These are phyloP conservation scores for Trialeurodes vaporariorum DNA, from an alignment of 1,140 invertebrate species.

Conservation along the genomic window DNA sequence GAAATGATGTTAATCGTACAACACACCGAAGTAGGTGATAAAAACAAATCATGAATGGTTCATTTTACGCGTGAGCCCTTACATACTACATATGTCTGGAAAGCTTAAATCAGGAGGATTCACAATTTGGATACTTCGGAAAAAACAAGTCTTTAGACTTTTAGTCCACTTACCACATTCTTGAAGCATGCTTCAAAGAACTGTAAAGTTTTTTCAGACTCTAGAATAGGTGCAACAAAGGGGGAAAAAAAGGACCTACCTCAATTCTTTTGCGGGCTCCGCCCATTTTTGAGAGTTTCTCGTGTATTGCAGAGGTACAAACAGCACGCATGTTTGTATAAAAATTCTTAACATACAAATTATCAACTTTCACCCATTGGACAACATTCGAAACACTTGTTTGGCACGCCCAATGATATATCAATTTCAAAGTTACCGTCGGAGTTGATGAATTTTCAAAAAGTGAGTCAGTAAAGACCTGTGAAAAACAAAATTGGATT, in stretches of 20 bases:
- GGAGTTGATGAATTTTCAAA: constrained; percentile 72
- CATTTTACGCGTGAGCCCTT: no score
- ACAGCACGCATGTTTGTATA: constrained; percentile 64
- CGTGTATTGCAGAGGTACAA: constrained; percentile 63
- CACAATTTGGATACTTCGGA: no score
- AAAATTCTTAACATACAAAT: constrained; percentile 60
- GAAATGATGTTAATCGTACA: no score
- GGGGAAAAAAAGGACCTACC: constrained; percentile 21
- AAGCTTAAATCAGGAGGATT: no score
- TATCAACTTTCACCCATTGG: constrained; percentile 75
- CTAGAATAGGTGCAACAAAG: background rate
- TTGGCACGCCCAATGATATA: constrained; percentile 84
- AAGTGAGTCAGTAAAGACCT: constrained; percentile 65
- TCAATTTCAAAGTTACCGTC: constrained; percentile 62
- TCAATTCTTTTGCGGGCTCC: constrained; percentile 52
- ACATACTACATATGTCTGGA: no score
- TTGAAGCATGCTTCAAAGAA: no score
- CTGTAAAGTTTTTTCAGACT: no score
- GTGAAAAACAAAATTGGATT: no score
- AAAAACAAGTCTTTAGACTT: no score
- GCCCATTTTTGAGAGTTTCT: constrained; percentile 56
- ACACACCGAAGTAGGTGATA: no score
- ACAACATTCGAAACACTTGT: constrained; percentile 76
- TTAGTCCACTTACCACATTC: no score
- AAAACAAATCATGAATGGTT: no score